These are phyloP conservation scores for Maniola jurtina DNA, from an alignment of 1,140 invertebrate genomes.

Conservation along the genomic window DNA sequence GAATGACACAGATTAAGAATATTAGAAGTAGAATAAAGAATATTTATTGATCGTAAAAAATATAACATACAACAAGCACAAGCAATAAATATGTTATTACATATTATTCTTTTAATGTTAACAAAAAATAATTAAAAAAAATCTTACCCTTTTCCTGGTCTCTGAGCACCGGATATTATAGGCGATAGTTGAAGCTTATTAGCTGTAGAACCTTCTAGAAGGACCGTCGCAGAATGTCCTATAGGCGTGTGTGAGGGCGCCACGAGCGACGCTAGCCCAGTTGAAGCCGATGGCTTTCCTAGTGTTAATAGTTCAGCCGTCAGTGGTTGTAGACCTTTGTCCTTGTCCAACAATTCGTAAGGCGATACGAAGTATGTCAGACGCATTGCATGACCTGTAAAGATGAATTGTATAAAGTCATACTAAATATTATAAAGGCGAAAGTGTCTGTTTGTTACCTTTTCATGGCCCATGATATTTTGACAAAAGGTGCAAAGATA, in stretches of 20 bases:
- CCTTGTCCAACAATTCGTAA: slow-evolving; percentile 92
- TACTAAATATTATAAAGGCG: neutral
- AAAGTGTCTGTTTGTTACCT: too few species aligned
- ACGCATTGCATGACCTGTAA: slow-evolving; percentile 92
- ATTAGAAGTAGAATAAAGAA: too few species aligned
- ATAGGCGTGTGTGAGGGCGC: slow-evolving; percentile 73
- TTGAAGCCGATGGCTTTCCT: slow-evolving; percentile 67
- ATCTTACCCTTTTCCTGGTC: slow-evolving; percentile 86
- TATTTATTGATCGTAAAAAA: too few species aligned
- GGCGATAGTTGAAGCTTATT: slow-evolving; percentile 92
- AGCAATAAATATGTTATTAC: too few species aligned
- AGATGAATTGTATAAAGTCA: neutral
- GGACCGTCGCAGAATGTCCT: slow-evolving; percentile 93
- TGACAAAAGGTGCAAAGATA: too few species aligned
- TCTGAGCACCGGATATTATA: slow-evolving; percentile 87
- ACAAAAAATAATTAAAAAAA: too few species aligned
- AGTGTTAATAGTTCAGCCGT: slow-evolving; percentile 83
- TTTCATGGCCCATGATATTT: too few species aligned
- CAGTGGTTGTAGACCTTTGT: slow-evolving; percentile 86
- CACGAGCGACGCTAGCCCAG: slow-evolving; percentile 51
- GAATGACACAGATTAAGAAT: too few species aligned
- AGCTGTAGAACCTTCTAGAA: slow-evolving; percentile 92
- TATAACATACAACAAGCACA: too few species aligned
- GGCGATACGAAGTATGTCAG: slow-evolving; percentile 97
- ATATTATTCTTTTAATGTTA: too few species aligned